Base-by-base conservation (phyloP, 2,797 vertebrate species). In the Parauchenoglanis ngamensis region DNA sequence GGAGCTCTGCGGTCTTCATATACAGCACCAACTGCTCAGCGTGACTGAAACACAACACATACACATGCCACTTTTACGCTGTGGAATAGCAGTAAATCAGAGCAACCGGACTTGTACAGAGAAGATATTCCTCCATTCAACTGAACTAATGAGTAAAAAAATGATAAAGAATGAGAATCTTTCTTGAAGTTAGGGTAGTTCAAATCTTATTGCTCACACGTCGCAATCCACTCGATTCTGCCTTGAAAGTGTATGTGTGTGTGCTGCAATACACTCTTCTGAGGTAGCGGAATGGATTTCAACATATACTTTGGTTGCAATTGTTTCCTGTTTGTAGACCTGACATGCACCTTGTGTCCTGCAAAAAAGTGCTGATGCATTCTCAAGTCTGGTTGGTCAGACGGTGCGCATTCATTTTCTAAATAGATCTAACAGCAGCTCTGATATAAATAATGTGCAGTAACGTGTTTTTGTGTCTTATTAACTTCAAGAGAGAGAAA, bases 11-110 rank as follows among this genome's bases (percentile, higher is more conserved):
- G 23, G 96, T 97, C 91, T 99, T 99, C 87, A 99, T 96, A 90
- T 98, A 98, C 46, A 99, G 95, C 85, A 99, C 98, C 70, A 99
- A 95, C 95, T 99, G 98, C 87, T 99, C 98, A 0, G 98, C 98
- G 0, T 97, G 96, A 93, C 98, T 99, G 92, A 10, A 75, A 90
- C 68, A 87, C 46, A 89, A 89, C 23, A 80, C 76, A 72, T 44
- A 63, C 4, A 67, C 5, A 35, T 5, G 6, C 31, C 21, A 46
- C 7, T 40, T 11, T 46, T 10, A 73, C 40, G 23, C 3, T 44
- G 21, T 13, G 23, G 72, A n/a, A 44, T 13, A 15, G 44, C 44
- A 52, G 6, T 2, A 7, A 52, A 17, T 44, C 68, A 72, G 35
- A 72, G 65, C 61, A 40, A 70, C 68, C 0, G 17, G 31, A 65